These are phyloP conservation scores for Acheta domesticus DNA, from an alignment of 2,888 invertebrate species.

Conservation along the genomic window DNA sequence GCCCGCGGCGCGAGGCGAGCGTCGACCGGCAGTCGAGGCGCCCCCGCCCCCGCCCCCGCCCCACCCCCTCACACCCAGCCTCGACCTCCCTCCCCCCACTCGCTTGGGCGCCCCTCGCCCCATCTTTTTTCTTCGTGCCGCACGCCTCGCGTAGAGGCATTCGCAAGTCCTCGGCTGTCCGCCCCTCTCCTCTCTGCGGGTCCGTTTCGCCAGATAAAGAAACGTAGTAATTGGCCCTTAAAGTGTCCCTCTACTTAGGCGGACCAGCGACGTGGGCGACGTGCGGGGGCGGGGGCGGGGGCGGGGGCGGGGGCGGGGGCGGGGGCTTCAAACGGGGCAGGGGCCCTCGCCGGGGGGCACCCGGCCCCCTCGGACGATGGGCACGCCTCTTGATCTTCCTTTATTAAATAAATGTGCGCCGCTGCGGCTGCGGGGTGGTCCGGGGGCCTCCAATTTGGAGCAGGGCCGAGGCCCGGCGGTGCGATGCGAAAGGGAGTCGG, in stretches of 20 bases:
- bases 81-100: background rate
- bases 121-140: background rate
- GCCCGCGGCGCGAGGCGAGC: background rate
- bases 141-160: background rate
- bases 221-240: background rate
- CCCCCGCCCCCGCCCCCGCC: background rate
- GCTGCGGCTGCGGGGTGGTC: background rate
- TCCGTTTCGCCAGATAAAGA: conserved; percentile 9
- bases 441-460: background rate
- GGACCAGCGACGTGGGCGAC: background rate
- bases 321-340: too few species aligned
- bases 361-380: background rate
- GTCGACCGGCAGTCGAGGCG: background rate
- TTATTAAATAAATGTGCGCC: background rate
- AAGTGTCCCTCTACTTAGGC: background rate
- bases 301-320: too few species aligned
- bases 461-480: background rate
- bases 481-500: too few species aligned
- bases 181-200: background rate
- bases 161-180: background rate
- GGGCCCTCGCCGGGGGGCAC: too few species aligned
- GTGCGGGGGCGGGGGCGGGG: too few species aligned
- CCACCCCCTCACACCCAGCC: too few species aligned
- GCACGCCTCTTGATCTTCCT: conserved; percentile 18
- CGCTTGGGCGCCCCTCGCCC: too few species aligned